A percentile compares a stretch with the other conserved stretches of the same genome.
These are phyloP conservation scores for Apoda limacodes DNA, from an alignment of 2,888 invertebrate species.

Conservation along the genomic window DNA sequence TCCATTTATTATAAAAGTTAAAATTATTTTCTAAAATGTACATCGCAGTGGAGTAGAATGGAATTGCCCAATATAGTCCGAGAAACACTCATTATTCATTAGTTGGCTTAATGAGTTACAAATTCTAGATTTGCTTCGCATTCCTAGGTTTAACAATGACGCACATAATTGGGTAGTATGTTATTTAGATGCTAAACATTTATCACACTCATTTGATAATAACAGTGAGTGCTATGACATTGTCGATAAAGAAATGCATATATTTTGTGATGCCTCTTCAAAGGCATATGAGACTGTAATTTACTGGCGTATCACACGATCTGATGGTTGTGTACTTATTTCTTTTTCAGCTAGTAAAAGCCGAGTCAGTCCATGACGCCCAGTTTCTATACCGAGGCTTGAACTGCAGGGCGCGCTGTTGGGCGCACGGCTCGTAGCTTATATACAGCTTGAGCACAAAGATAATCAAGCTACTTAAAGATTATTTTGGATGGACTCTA, in stretches of 20 bases:
- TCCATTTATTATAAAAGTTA: conserved; percentile 15
- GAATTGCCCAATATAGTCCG: conserved; percentile 14
- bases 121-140: conserved; percentile 5
- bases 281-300: conserved; percentile 22
- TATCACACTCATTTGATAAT: background rate
- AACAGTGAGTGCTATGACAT: conserved; percentile 1
- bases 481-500: conserved; percentile 17
- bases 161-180: conserved; percentile 7
- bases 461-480: too few species aligned
- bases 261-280: conserved; percentile 23
- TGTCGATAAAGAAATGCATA: conserved; percentile 17
- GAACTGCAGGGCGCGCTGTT: conserved; percentile 12
- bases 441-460: too few species aligned
- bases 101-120: conserved; percentile 10
- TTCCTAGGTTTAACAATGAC: conserved; percentile 11
- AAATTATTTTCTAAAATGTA: conserved; percentile 17
- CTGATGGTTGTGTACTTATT: conserved; percentile 12
- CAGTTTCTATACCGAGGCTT: conserved; percentile 14
- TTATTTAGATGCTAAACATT: conserved; percentile 1
- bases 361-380: conserved; percentile 15
- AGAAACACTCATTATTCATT: conserved; percentile 6
- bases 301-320: conserved; percentile 16
- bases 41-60: conserved; percentile 16
- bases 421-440: conserved; percentile 11
- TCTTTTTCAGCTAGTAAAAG: conserved; percentile 16